phyloP scores from a whole-genome alignment of 2,113 vertebrate genomes.

The Labeo rohita region DNA sequence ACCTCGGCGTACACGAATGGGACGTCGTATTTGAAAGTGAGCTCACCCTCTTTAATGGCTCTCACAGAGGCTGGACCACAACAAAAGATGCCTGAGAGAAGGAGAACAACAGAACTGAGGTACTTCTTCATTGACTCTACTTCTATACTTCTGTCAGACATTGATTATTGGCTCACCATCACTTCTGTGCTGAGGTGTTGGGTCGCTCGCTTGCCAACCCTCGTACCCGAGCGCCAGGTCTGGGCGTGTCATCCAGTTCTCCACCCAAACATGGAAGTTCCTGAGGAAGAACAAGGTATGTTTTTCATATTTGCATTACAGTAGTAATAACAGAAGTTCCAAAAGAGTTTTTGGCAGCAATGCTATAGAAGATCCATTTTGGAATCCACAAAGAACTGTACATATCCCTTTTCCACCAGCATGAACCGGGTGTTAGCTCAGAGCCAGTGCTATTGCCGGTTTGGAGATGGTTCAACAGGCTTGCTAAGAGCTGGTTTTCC shows the following conservation, averaged over 20 bases:
- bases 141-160: neutral
- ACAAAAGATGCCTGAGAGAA: conserved; percentile 81
- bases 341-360: neutral
- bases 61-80: conserved; percentile 85
- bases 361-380: neutral
- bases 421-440: no score
- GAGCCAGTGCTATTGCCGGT: no score
- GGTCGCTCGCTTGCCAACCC: conserved; percentile 91
- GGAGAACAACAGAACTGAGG: neutral
- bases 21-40: conserved; percentile 81
- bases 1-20: conserved; percentile 92
- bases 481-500: no score
- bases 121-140: neutral
- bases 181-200: conserved; percentile 91
- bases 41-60: conserved; percentile 85
- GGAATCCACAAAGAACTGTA: neutral
- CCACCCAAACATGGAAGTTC: conserved; percentile 96
- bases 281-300: conserved; percentile 63
- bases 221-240: conserved; percentile 78
- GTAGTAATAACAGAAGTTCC: neutral
- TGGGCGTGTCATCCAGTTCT: conserved; percentile 90
- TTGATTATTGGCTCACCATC: conserved; percentile 75
- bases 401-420: no score
- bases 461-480: no score
- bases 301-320: neutral